A percentile compares a stretch with the other conserved stretches of the same genome.
Evolutionary conservation across 1,140 invertebrate species (phyloP).

Genomic region (Drosophila ananassae): DNA sequence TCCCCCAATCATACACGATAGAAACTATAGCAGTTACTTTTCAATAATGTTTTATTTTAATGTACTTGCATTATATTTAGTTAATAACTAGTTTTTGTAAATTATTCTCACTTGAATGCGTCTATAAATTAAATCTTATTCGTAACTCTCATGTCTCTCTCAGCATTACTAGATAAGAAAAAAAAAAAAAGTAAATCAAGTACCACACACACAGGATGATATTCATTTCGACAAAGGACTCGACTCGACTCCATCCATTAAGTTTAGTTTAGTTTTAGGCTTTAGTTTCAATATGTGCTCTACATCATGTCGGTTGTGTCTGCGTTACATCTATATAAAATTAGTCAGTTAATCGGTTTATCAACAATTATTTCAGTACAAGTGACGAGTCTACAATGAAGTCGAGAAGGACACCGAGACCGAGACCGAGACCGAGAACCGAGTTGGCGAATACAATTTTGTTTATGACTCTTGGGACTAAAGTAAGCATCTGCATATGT

Average conservation of each 20-base stretch:
- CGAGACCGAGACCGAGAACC: slow-evolving; percentile 43
- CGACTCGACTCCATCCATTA: slow-evolving; percentile 29
- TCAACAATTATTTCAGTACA: slow-evolving; percentile 65
- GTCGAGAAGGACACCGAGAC: slow-evolving; percentile 55
- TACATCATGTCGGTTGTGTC: slow-evolving; percentile 55
- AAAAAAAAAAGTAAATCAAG: slow-evolving; percentile 62
- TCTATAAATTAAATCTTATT: slow-evolving; percentile 78
- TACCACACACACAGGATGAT: slow-evolving; percentile 53
- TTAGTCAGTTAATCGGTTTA: slow-evolving; percentile 48
- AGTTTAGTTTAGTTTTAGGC: slow-evolving; percentile 43
- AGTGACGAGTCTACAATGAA: slow-evolving; percentile 68
- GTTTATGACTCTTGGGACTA: slow-evolving; percentile 15
- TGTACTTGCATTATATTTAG: slow-evolving; percentile 72
- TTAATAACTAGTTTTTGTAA: slow-evolving; percentile 77
- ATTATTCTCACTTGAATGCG: slow-evolving; percentile 76
- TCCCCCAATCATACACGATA: no score
- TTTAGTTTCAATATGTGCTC: slow-evolving; percentile 51
- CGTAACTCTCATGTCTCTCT: slow-evolving; percentile 71
- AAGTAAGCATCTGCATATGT: slow-evolving; percentile 4
- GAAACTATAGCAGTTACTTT: slow-evolving; percentile 25
- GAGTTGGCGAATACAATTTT: slow-evolving; percentile 18
- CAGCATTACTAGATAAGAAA: slow-evolving; percentile 73
- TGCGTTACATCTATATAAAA: slow-evolving; percentile 30
- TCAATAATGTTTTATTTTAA: slow-evolving; percentile 69
- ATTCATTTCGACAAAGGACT: slow-evolving; percentile 2